These are phyloP conservation scores for Parazoanthus swiftii DNA, from an alignment of 92 coral and sea anemone species.

Conservation along the genomic window DNA sequence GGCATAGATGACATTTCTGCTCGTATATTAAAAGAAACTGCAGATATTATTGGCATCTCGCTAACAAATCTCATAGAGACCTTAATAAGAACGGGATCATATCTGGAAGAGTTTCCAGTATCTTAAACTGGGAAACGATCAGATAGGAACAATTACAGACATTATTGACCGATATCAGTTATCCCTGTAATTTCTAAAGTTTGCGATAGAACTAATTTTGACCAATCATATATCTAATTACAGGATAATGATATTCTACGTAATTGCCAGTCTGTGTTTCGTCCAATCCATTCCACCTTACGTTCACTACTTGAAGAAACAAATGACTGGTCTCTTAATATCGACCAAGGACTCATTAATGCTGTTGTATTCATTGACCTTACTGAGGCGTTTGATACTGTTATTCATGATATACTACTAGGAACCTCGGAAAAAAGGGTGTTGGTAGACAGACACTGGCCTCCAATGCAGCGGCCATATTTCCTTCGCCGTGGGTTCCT, in stretches of 20 bases:
- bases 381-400: neutral
- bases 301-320: neutral
- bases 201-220: slow-evolving; percentile 28
- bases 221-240: slow-evolving; percentile 1
- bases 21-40: no score
- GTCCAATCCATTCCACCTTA: slow-evolving; percentile 25
- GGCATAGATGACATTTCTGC: no score
- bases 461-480: no score
- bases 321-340: neutral
- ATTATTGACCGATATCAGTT: slow-evolving; percentile 16
- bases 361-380: neutral
- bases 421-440: slow-evolving; percentile 18
- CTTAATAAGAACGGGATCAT: neutral
- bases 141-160: slow-evolving; percentile 28
- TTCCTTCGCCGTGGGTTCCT: no score
- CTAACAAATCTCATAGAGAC: no score
- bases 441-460: neutral
- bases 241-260: slow-evolving; percentile 20
- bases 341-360: neutral
- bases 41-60: no score
- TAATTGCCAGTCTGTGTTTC: neutral
- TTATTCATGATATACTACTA: neutral
- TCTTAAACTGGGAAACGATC: slow-evolving; percentile 27
- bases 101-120: slow-evolving; percentile 27
- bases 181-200: slow-evolving; percentile 21